phyloP scores from a whole-genome alignment of 2,888 invertebrate genomes.

The Perithous albicinctus region DNA sequence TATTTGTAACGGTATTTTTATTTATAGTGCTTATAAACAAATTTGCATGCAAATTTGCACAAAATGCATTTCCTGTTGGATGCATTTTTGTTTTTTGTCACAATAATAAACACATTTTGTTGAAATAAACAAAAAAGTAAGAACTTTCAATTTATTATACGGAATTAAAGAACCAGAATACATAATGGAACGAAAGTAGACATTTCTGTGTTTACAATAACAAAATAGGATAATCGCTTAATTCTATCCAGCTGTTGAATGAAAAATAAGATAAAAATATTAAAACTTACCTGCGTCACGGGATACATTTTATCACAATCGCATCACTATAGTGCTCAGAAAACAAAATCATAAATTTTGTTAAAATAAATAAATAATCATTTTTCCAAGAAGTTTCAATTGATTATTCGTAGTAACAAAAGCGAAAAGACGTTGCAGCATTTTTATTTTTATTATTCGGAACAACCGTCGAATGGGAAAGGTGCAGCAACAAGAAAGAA shows the following conservation, averaged over 20 bases:
- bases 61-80: too few relatives aligned
- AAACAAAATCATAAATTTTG: neutral
- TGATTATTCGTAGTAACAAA: conserved; percentile 5
- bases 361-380: neutral
- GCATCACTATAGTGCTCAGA: neutral
- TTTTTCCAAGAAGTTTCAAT: neutral
- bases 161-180: too few relatives aligned
- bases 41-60: too few relatives aligned
- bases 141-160: too few relatives aligned
- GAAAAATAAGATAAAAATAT: neutral
- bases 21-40: too few relatives aligned
- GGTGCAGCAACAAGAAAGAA: neutral
- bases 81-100: too few relatives aligned
- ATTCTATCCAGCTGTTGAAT: neutral
- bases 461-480: neutral
- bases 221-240: too few relatives aligned
- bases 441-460: neutral
- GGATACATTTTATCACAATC: neutral
- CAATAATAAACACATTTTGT: too few relatives aligned
- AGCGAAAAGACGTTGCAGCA: neutral
- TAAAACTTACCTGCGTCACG: neutral
- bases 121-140: too few relatives aligned
- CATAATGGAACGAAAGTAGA: too few relatives aligned
- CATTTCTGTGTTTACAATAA: too few relatives aligned
- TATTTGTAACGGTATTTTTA: too few relatives aligned